Evolutionary conservation across 2,888 invertebrate genomes (phyloP), one percentile per base, ranked within the genome.

Genomic region (Julus scandinavius): DNA sequence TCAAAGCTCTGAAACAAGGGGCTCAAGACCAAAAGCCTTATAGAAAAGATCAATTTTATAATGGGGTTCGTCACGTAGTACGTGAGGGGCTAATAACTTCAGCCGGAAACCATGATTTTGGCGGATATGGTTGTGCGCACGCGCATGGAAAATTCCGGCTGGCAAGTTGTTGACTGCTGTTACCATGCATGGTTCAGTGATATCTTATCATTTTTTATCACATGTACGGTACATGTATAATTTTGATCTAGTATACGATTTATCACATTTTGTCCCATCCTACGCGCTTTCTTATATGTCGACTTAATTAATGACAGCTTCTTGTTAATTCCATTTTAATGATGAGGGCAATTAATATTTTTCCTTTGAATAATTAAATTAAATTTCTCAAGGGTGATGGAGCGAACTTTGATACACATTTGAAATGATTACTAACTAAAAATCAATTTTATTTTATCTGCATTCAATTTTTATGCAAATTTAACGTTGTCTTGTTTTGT

Each of bases 241-340:
- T 63, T 63, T 63, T 1, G 63, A n/a, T n/a, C 63, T 9, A 29
- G 3, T 13, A 63, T 20, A 58, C 15, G 20, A 63, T 63, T 63
- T 63, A 63, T 63, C 20, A 63, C n/a, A 63, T 63, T 20, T n/a
- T 63, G 63, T 63, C 7, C n/a, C n/a, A 63, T n/a, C 63, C 63
- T 20, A 63, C 63, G 63, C 63, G 63, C 63, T 63, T 63, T 63
- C 20, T 20, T 20, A 13, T 20, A 13, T 20, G 20, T 5, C 20
- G 20, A 63, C 20, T 63, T 63, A 63, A 63, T 63, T 63, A 63
- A 63, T 63, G 63, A 63, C 20, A 63, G 20, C 6, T 20, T 63
- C n/a, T 63, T 63, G 20, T 63, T 63, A 63, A 20, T 63, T 58
- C 58, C 20, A 63, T 63, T 63, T 63, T 63, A 63, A 63, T 63